A percentile compares a stretch with the other conserved stretches of the same genome.
Conservation (phyloP, 2,888 invertebrate species). For the Lithophane semibrunnea region DNA sequence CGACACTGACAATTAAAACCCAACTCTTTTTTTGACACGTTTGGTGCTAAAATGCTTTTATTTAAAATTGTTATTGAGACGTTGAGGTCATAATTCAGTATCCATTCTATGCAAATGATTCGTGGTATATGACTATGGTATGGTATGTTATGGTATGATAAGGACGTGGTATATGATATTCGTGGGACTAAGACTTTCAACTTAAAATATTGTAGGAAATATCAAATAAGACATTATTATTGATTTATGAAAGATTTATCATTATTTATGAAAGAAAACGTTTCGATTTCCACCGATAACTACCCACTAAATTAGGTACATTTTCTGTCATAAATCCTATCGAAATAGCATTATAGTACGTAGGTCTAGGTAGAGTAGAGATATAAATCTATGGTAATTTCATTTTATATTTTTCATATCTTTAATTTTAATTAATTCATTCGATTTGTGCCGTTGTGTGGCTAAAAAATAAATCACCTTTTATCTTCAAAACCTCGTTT, state of each 20-base stretch:
- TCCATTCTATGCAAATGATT: slow-evolving; percentile 82
- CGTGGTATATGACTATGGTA: slow-evolving; percentile 51
- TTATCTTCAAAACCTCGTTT: slow-evolving; percentile 51
- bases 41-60: slow-evolving; percentile 43
- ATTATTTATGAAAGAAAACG: neutral
- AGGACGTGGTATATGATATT: too few species aligned
- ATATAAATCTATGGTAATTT: neutral
- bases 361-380: neutral
- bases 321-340: slow-evolving; percentile 3
- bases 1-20: slow-evolving; percentile 55
- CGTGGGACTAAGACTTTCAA: neutral
- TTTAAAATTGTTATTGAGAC: slow-evolving; percentile 44
- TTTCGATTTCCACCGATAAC: neutral
- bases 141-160: too few species aligned
- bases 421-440: slow-evolving; percentile 43
- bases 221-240: neutral
- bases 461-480: slow-evolving; percentile 65
- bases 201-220: neutral
- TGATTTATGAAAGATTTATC: neutral
- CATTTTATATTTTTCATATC: slow-evolving; percentile 12
- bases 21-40: slow-evolving; percentile 46
- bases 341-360: slow-evolving; percentile 4
- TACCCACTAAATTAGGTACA: neutral
- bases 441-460: slow-evolving; percentile 32
- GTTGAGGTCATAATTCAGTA: slow-evolving; percentile 66